Conservation (phyloP, 2,113 vertebrate species). For the Semnopithecus entellus region DNA sequence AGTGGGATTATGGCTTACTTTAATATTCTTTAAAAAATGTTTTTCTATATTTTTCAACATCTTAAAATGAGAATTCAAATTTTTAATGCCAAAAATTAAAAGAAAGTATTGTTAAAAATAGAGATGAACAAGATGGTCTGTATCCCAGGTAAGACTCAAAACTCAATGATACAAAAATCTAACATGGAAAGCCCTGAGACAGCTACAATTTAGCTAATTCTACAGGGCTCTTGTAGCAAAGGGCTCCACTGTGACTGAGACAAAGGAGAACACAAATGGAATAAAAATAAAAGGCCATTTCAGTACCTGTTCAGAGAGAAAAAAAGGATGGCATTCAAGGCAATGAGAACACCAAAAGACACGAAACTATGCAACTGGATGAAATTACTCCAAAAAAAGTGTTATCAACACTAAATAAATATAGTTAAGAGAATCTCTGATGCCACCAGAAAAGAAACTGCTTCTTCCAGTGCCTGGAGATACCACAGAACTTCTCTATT, state of each 20-base stretch:
- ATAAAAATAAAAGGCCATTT: slow-evolving; percentile 54
- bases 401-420: background rate
- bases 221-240: slow-evolving; percentile 28
- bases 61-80: background rate
- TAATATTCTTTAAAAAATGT: background rate
- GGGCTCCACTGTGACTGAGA: background rate
- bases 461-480: background rate
- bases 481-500: background rate
- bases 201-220: slow-evolving; percentile 14
- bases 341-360: background rate
- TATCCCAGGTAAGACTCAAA: background rate
- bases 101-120: background rate
- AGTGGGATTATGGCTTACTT: background rate
- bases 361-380: background rate
- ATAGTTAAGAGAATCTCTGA: background rate
- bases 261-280: background rate
- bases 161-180: background rate
- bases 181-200: background rate
- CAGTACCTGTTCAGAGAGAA: background rate
- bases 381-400: slow-evolving; percentile 39
- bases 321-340: slow-evolving; percentile 17
- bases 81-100: slow-evolving; percentile 9
- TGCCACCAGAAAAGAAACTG: background rate
- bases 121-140: background rate
- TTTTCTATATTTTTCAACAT: slow-evolving; percentile 21